Base-by-base conservation (phyloP, 1,140 invertebrate genomes). In the Lysiphlebus fabarum region DNA sequence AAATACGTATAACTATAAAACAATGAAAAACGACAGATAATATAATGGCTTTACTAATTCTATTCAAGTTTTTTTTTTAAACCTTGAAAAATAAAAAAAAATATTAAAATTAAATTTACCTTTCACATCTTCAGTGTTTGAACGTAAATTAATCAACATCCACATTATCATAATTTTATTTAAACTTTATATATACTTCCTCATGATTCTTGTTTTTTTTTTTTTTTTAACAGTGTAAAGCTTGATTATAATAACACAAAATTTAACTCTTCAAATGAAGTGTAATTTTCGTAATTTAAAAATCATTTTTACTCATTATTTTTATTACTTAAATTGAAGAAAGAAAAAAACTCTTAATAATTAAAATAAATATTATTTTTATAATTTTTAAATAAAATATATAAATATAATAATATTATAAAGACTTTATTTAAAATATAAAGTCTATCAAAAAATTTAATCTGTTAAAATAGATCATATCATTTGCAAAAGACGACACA, bases 41-140 rank as follows among this genome's bases (percentile, higher is more conserved):
- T 17, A 51, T 58, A 58, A 58, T 59, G 51, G 40, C 58, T 59
- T 59, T 17, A 59, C 50, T 59, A 53, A 59, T 59, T 59, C 47
- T 53, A 59, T 59, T 54, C 43, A 36, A 45, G 6, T 47, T 56
- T 34, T 56, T 47, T 53, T 7, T 41, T 26, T 49, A 47, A 37
- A 51, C 51, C 54, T 59, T 41, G 54, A 59, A 48, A 42, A 59
- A 58, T 42, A 54, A 10, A 45, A 8, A n/a, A 10, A 17, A 3
- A 3, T 1, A 17, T n/a, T n/a, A 17, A 17, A 17, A 17, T 1
- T 17, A 17, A 17, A 17, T 17, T 17, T 3, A 17, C 41, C 49
- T 50, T 44, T 58, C 40, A 40, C 50, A 44, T 58, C 40, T 43
- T 5, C 41, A 33, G 37, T 40, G 33, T 44, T 17, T 8, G 12